Percentiles rank a stretch among this genome's conserved stretches.
Evolutionary conservation across 2,888 invertebrate species (phyloP).

Genomic region (Xestia sexstrigata): DNA sequence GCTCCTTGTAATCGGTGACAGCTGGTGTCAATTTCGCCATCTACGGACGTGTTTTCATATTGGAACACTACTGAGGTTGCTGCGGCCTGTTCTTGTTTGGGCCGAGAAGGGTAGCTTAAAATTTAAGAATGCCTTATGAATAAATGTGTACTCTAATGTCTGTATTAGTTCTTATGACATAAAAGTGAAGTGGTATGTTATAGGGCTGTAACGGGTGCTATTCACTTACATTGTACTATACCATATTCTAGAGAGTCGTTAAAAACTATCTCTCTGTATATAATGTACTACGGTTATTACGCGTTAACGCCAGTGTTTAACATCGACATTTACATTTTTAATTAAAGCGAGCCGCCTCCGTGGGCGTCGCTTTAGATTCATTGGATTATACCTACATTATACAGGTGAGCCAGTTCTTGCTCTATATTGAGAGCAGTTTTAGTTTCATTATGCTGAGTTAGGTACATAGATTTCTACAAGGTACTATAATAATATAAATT

Average conservation of each 20-base stretch:
- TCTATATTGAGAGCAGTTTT: conserved; percentile 25
- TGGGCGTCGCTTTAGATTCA: conserved; percentile 43
- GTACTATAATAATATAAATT: neutral
- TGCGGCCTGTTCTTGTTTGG: neutral
- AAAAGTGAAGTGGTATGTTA: neutral
- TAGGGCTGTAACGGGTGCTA: neutral
- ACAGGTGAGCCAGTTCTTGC: conserved; percentile 16
- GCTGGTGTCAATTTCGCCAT: neutral
- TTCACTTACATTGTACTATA: neutral
- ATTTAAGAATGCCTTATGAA: neutral
- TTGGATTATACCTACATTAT: conserved; percentile 29
- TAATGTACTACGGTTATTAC: neutral
- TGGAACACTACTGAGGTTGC: neutral
- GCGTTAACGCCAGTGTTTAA: conserved; percentile 43
- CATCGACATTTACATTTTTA: conserved; percentile 59
- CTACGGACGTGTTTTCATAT: neutral
- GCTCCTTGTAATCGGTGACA: neutral
- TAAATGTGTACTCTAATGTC: neutral
- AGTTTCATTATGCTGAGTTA: conserved; percentile 15
- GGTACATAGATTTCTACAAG: neutral
- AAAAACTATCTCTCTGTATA: conserved; percentile 16
- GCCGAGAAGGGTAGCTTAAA: neutral
- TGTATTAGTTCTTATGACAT: neutral
- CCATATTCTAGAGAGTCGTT: neutral
- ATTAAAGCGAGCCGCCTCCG: conserved; percentile 51